Evolutionary conservation across 2,113 vertebrate species (phyloP).

Genomic region (Psophia crepitans): DNA sequence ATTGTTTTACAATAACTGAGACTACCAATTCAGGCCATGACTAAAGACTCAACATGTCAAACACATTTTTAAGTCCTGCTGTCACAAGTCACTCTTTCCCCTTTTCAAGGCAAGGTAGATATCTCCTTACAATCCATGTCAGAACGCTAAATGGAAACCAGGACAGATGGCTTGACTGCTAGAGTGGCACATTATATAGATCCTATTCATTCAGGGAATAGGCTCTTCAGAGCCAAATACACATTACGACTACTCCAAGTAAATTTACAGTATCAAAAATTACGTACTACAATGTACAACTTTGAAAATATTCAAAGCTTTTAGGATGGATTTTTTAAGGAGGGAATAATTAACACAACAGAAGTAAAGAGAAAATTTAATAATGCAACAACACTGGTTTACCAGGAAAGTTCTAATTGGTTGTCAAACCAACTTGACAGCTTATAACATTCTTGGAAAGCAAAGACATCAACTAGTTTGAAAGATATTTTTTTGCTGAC

Average conservation of each 20-base stretch:
- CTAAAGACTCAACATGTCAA: not conserved
- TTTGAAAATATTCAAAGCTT: not conserved
- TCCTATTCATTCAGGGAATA: not conserved
- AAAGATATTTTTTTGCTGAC: not conserved
- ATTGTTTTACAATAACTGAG: not conserved
- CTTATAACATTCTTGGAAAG: not conserved
- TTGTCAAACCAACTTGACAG: not conserved
- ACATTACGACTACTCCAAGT: not conserved
- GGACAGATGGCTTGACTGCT: not conserved
- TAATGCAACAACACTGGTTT: not conserved
- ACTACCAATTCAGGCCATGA: not conserved
- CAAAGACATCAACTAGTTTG: not conserved
- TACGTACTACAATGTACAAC: not conserved
- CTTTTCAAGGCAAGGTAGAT: not conserved
- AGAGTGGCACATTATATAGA: not conserved
- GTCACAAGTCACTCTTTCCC: not conserved
- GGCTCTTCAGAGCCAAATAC: not conserved
- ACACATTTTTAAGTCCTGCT: not conserved
- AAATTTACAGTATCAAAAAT: not conserved
- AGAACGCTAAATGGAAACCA: not conserved
- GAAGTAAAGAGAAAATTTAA: not conserved
- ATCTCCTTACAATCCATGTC: not conserved
- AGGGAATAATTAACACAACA: not conserved
- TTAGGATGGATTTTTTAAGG: not conserved
- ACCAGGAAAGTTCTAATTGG: not conserved